Conservation (phyloP, 2,797 vertebrate species). For the Podargus strigoides region DNA sequence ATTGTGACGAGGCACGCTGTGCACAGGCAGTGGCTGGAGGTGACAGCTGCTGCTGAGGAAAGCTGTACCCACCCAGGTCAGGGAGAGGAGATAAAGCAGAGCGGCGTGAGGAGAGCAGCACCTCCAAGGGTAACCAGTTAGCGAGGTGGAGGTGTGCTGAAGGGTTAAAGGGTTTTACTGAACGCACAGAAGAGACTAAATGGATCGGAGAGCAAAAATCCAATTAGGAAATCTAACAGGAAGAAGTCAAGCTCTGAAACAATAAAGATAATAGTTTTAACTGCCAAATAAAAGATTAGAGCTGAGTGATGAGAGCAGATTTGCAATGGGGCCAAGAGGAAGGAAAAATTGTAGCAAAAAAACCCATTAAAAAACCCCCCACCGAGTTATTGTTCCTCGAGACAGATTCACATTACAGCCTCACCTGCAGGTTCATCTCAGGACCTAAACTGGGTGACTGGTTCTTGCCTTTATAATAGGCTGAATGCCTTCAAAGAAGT, state of each 20-base stretch:
- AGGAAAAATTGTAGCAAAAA: neutral
- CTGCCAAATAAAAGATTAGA: conserved; percentile 36
- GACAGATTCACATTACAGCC: neutral
- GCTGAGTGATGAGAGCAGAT: neutral
- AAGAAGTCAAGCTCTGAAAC: conserved; percentile 39
- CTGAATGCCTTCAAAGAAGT: neutral
- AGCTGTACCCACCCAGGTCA: neutral
- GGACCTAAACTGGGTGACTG: neutral
- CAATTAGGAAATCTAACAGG: conserved; percentile 39
- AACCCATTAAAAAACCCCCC: accelerated
- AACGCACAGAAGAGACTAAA: conserved; percentile 19
- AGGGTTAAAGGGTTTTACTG: conserved; percentile 30
- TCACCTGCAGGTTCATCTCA: neutral
- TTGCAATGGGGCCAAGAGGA: neutral
- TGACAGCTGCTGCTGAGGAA: neutral
- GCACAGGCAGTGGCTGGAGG: neutral
- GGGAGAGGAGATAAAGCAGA: neutral
- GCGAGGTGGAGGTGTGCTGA: neutral
- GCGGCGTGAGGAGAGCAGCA: neutral
- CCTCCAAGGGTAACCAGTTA: neutral
- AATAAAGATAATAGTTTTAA: conserved; percentile 39
- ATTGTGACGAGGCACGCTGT: neutral
- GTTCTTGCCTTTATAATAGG: neutral
- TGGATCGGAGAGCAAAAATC: conserved; percentile 42
- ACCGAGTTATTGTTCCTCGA: neutral